Conservation (phyloP, 35 echinoderm and acorn worm genomes). For the Eucidaris tribuloides region DNA sequence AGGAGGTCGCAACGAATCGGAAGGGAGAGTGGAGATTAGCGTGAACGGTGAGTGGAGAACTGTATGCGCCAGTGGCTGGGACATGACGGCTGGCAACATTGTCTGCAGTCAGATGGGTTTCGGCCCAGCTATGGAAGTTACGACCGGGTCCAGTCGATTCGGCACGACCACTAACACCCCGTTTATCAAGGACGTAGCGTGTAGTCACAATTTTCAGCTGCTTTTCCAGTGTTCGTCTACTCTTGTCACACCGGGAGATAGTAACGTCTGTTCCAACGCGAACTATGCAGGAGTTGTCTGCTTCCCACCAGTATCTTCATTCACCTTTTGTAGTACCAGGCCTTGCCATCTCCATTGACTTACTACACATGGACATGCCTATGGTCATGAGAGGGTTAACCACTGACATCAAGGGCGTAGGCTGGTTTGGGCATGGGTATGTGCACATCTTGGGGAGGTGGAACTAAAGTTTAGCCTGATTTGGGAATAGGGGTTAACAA, state of each 20-base stretch:
- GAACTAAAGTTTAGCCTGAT: background rate
- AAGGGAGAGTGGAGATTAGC: background rate
- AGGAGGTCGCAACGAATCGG: background rate
- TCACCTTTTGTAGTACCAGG: background rate
- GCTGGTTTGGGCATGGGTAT: background rate
- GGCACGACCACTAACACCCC: background rate
- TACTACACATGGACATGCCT: too few species aligned
- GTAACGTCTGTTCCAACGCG: background rate
- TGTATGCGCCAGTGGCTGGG: background rate
- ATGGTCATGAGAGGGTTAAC: background rate
- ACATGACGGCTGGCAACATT: background rate
- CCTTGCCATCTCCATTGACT: background rate
- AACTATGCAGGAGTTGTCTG: background rate
- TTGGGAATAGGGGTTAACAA: background rate
- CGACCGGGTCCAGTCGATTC: background rate
- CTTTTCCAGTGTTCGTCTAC: background rate
- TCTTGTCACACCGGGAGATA: background rate
- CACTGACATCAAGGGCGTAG: background rate
- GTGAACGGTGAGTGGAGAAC: background rate
- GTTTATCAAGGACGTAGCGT: background rate
- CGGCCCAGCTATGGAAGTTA: background rate
- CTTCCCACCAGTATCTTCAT: background rate
- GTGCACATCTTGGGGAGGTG: background rate
- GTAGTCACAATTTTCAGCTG: slow-evolving; percentile 17
- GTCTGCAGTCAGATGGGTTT: slow-evolving; percentile 2